Evolutionary conservation across 2,113 vertebrate genomes (phyloP).

Genomic region (Acrocephalus arundinaceus): DNA sequence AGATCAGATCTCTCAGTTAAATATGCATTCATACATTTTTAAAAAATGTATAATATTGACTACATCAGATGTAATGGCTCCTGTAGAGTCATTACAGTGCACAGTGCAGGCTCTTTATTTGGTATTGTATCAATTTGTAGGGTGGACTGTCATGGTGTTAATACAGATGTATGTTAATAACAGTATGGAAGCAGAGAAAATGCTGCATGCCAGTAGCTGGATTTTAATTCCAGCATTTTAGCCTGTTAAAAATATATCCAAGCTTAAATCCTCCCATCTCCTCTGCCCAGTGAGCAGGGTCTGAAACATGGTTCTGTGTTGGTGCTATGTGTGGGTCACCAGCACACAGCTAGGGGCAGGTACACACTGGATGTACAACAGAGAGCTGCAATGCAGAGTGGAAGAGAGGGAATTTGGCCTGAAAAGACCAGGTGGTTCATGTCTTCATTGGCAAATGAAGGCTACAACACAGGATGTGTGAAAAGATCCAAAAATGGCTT

Average conservation of each 20-base stretch:
- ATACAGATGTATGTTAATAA: conserved; percentile 58
- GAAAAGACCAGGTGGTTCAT: conserved; percentile 41
- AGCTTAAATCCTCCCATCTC: neutral
- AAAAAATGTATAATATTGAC: conserved; percentile 71
- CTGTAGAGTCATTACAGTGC: conserved; percentile 61
- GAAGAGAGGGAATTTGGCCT: neutral
- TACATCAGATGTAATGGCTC: conserved; percentile 65
- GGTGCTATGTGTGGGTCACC: neutral
- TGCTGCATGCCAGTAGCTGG: neutral
- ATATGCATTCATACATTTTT: conserved; percentile 69
- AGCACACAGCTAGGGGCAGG: neutral
- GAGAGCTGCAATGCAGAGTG: neutral
- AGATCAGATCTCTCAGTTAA: conserved; percentile 75
- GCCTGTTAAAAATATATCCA: neutral
- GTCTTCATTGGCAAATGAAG: conserved; percentile 39
- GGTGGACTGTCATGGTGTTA: conserved; percentile 63
- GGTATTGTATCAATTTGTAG: conserved; percentile 72
- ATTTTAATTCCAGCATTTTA: conserved; percentile 50
- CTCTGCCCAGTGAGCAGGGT: neutral
- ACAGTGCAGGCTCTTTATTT: conserved; percentile 66
- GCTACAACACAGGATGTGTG: neutral
- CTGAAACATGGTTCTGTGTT: neutral
- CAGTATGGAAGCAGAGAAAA: conserved; percentile 22
- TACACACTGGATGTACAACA: rapidly evolving
- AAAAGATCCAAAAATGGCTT: conserved; percentile 26